Evolutionary conservation across 2,113 vertebrate species (phyloP).

Genomic region (Sinocyclocheilus rhinocerous): DNA sequence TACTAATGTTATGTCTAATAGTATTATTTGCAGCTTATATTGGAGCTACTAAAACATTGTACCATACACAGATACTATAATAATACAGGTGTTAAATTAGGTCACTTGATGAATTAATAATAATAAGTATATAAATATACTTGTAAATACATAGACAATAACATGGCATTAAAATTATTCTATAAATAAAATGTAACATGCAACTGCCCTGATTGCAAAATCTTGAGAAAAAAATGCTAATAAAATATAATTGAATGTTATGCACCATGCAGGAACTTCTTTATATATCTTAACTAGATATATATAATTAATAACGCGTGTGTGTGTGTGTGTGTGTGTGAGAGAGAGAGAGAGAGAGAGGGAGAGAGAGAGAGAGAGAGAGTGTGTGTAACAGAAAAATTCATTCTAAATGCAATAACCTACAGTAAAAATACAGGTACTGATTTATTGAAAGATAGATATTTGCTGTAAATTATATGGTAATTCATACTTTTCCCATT

Average conservation of each 20-base stretch:
- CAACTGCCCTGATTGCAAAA: not conserved
- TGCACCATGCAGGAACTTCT: not conserved
- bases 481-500: not conserved
- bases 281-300: not conserved
- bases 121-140: no score
- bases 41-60: not conserved
- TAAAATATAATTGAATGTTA: not conserved
- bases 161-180: not conserved
- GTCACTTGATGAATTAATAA: not conserved
- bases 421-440: no score
- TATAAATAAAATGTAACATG: not conserved
- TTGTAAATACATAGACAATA: not conserved
- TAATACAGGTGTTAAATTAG: not conserved
- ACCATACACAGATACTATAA: not conserved
- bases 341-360: no score
- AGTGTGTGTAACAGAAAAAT: no score
- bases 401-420: no score
- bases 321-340: no score
- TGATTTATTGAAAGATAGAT: not conserved
- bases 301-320: no score
- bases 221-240: not conserved
- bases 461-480: not conserved
- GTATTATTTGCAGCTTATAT: not conserved
- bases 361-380: no score
- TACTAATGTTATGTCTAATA: not conserved